Percentiles rank a stretch among this genome's conserved stretches.
These are phyloP conservation scores for Potorous gilbertii DNA, from an alignment of 2,797 vertebrate genomes.

Conservation along the genomic window DNA sequence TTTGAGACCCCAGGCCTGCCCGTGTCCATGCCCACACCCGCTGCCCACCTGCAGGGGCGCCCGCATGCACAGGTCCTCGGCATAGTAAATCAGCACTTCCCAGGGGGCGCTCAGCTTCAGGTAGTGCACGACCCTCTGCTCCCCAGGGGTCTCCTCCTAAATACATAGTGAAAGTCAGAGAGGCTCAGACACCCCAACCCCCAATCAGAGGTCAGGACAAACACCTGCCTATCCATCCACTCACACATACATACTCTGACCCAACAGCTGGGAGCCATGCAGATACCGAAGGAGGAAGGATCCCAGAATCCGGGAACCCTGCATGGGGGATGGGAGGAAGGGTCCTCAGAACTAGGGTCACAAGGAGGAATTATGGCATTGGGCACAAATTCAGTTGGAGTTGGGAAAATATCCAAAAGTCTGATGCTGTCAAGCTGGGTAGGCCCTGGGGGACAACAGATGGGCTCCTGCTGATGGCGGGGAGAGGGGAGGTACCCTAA, in stretches of 20 bases:
- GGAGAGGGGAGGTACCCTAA: not conserved
- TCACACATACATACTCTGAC: not conserved
- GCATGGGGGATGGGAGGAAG: not conserved
- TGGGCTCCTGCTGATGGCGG: not conserved
- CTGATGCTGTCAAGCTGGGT: not conserved
- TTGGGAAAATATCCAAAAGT: not conserved
- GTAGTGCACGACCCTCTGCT: conserved; percentile 86
- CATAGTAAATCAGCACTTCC: conserved; percentile 86
- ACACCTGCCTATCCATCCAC: not conserved
- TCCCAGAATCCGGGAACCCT: not conserved
- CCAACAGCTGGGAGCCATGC: not conserved
- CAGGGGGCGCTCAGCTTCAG: conserved; percentile 87
- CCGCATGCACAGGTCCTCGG: conserved; percentile 87
- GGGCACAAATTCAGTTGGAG: not conserved
- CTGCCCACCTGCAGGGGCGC: conserved; percentile 85
- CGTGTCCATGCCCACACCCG: not conserved
- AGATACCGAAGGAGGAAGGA: not conserved
- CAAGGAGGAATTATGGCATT: not conserved
- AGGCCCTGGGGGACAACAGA: too few species aligned
- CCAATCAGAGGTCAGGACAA: not conserved
- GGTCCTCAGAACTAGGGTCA: not conserved
- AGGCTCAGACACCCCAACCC: not conserved
- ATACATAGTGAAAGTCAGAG: not conserved
- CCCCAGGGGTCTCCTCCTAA: conserved; percentile 86
- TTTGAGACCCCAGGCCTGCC: not conserved